Evolutionary conservation across 2,797 vertebrate species (phyloP).

Genomic region (Aplochiton taeniatus): DNA sequence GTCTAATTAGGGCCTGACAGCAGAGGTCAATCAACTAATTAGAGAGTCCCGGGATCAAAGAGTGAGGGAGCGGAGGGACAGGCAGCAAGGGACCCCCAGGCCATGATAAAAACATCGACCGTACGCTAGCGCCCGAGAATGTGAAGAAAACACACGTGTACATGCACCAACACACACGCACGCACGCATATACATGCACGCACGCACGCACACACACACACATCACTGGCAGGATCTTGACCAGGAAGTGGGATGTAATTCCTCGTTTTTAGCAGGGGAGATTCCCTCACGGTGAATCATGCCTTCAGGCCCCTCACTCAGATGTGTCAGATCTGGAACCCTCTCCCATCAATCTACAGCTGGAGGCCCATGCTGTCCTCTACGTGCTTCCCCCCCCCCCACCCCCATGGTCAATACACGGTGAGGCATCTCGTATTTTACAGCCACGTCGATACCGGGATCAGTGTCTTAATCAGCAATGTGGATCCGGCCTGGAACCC

Average conservation of each 20-base stretch:
- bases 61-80: conserved; percentile 44
- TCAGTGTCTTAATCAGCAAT: conserved; percentile 69
- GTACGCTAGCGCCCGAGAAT: conserved; percentile 13
- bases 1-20: conserved; percentile 75
- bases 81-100: conserved; percentile 50
- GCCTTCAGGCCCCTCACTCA: no score
- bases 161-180: conserved; percentile 13
- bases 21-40: conserved; percentile 79
- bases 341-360: conserved; percentile 1
- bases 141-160: conserved; percentile 9
- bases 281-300: no score
- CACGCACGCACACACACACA: conserved; percentile 7
- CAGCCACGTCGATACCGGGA: conserved; percentile 56
- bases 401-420: conserved; percentile 50
- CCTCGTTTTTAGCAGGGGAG: no score
- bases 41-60: conserved; percentile 69
- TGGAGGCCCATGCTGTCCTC: conserved; percentile 1
- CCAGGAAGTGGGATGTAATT: no score
- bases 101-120: conserved; percentile 49
- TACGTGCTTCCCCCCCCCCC: conserved; percentile 13
- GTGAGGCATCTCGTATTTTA: conserved; percentile 63
- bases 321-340: no score
- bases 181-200: background rate
- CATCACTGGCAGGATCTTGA: background rate
- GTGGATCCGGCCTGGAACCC: conserved; percentile 62